phyloP scores from a whole-genome alignment of 2,797 vertebrate species.

The Rhinatrema bivittatum region DNA sequence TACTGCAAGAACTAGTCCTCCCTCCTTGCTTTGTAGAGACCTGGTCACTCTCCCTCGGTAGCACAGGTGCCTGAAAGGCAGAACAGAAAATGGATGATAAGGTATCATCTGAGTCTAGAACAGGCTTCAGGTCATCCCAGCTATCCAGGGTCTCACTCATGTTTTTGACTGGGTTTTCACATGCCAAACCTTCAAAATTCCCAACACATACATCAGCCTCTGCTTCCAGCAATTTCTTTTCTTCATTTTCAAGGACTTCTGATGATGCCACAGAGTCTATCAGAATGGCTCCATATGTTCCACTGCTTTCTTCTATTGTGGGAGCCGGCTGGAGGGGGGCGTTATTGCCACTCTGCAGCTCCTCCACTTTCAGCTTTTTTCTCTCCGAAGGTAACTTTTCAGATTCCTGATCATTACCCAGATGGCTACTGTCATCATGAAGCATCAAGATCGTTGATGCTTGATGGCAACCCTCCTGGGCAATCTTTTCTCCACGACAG shows the following conservation, averaged over 20 bases:
- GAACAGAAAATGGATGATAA: constrained; percentile 1
- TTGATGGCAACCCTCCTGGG: constrained; percentile 4
- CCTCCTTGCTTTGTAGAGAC: too few species aligned
- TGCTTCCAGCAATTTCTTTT: constrained; percentile 8
- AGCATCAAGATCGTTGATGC: background rate
- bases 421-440: constrained; percentile 4
- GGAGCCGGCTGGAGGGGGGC: too few species aligned
- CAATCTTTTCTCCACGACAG: constrained; percentile 5
- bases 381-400: constrained; percentile 69
- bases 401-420: constrained; percentile 13
- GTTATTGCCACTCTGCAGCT: constrained; percentile 10
- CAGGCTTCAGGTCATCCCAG: background rate
- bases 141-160: background rate
- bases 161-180: background rate
- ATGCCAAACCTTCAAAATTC: background rate
- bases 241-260: background rate
- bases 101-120: constrained; percentile 24
- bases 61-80: background rate
- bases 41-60: background rate
- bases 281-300: background rate
- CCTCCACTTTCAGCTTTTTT: constrained; percentile 77
- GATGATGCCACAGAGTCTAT: background rate
- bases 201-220: background rate
- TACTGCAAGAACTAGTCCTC: constrained; percentile 5
- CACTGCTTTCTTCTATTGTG: background rate